Conservation (phyloP, 2,888 invertebrate genomes). For the Endotricha flammealis region DNA sequence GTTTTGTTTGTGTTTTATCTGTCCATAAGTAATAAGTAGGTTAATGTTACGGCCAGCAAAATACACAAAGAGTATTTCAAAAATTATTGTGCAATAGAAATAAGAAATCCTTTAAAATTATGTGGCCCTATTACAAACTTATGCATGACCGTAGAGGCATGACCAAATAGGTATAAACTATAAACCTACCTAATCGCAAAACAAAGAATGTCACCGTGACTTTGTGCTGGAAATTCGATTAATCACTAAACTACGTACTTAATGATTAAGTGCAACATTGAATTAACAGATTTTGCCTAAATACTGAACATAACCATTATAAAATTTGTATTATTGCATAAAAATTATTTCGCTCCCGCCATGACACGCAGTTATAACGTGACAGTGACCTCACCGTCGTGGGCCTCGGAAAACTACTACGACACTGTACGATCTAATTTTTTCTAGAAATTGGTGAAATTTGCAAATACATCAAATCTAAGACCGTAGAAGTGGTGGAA, state of each 20-base stretch:
- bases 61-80: too few relatives aligned
- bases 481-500: slow-evolving; percentile 52
- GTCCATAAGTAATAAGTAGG: too few relatives aligned
- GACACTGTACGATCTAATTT: slow-evolving; percentile 27
- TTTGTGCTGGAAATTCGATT: slow-evolving; percentile 1
- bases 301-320: too few relatives aligned
- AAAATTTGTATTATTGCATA: slow-evolving; percentile 24
- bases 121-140: neutral
- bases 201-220: neutral
- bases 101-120: too few relatives aligned
- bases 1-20: too few relatives aligned
- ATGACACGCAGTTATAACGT: slow-evolving; percentile 58
- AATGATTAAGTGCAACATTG: neutral
- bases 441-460: slow-evolving; percentile 17
- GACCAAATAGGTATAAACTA: slow-evolving; percentile 10
- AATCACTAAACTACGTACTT: neutral
- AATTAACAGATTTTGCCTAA: neutral
- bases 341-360: slow-evolving; percentile 46
- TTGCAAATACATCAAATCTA: slow-evolving; percentile 45
- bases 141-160: slow-evolving; percentile 13
- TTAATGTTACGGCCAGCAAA: too few relatives aligned
- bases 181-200: neutral
- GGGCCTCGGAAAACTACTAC: slow-evolving; percentile 43
- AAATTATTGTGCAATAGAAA: too few relatives aligned
- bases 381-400: slow-evolving; percentile 56